These are phyloP conservation scores for Poeciliopsis infans DNA, from an alignment of 2,797 vertebrate genomes.

Conservation along the genomic window DNA sequence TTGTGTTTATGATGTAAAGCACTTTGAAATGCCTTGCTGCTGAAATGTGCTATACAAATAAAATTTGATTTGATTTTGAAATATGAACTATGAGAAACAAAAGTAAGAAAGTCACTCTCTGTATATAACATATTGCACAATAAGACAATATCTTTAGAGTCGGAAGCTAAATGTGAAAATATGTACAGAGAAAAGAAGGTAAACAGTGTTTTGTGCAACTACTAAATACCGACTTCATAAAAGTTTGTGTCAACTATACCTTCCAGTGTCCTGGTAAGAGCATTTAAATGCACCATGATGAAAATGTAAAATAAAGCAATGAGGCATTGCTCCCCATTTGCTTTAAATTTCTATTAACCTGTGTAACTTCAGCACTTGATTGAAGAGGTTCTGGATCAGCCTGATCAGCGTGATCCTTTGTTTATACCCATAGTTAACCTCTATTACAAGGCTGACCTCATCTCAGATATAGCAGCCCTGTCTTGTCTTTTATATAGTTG, in stretches of 20 bases:
- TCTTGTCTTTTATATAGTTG: conserved; percentile 20
- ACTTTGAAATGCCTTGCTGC: no score
- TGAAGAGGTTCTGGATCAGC: conserved; percentile 46
- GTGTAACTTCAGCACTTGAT: conserved; percentile 46
- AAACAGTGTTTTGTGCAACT: conserved; percentile 58
- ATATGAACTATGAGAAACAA: conserved; percentile 41
- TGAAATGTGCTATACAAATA: no score
- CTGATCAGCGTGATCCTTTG: conserved; percentile 37
- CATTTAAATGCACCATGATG: conserved; percentile 45
- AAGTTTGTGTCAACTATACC: not conserved
- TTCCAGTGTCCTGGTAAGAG: conserved; percentile 22
- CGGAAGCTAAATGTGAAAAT: conserved; percentile 51
- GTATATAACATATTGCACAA: conserved; percentile 65
- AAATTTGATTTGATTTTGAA: no score
- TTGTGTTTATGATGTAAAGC: no score
- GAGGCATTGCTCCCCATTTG: conserved; percentile 35
- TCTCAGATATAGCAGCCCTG: conserved; percentile 39
- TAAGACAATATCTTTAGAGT: conserved; percentile 64
- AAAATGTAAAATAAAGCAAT: conserved; percentile 41
- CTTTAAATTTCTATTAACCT: conserved; percentile 70
- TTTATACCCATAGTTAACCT: conserved; percentile 73
- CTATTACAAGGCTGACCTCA: conserved; percentile 68
- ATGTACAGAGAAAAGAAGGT: conserved; percentile 31
- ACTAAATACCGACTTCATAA: not conserved
- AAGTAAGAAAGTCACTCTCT: conserved; percentile 43